Evolutionary conservation across 2,797 vertebrate species (phyloP).

Genomic region (Coilia nasus): DNA sequence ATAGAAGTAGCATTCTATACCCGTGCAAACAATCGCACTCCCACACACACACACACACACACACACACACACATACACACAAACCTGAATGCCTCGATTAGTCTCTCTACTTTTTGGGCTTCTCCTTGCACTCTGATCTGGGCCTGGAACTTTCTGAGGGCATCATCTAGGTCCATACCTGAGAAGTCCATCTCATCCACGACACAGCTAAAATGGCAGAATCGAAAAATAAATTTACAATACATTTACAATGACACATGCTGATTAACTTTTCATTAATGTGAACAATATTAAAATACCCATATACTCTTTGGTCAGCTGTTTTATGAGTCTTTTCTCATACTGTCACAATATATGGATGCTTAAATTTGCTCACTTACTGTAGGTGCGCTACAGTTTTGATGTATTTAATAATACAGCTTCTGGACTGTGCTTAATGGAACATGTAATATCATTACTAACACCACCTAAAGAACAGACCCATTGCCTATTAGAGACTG

Average conservation of each 20-base stretch:
- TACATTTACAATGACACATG: too few species aligned
- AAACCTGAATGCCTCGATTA: conserved; percentile 95
- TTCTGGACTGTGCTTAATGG: neutral
- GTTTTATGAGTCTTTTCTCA: too few species aligned
- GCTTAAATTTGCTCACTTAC: too few species aligned
- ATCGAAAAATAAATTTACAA: neutral
- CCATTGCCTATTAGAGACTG: neutral
- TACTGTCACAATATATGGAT: too few species aligned
- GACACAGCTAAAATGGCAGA: conserved; percentile 78
- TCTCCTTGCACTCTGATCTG: conserved; percentile 95
- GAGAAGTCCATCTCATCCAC: conserved; percentile 98
- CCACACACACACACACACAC: neutral
- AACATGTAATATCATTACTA: neutral
- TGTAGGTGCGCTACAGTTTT: too few species aligned
- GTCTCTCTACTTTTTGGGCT: conserved; percentile 92
- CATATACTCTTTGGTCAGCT: too few species aligned
- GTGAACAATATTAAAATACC: too few species aligned
- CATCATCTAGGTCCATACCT: conserved; percentile 93
- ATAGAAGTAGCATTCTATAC: neutral
- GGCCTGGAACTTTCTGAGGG: conserved; percentile 93
- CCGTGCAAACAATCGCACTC: neutral
- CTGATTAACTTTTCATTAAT: too few species aligned
- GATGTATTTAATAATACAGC: too few species aligned
- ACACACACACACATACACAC: conserved; percentile 2
- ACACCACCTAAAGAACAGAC: neutral